A percentile compares a stretch with the other conserved stretches of the same genome.
These are phyloP conservation scores for Drosophila albomicans DNA, from an alignment of 1,140 invertebrate genomes.

Conservation along the genomic window DNA sequence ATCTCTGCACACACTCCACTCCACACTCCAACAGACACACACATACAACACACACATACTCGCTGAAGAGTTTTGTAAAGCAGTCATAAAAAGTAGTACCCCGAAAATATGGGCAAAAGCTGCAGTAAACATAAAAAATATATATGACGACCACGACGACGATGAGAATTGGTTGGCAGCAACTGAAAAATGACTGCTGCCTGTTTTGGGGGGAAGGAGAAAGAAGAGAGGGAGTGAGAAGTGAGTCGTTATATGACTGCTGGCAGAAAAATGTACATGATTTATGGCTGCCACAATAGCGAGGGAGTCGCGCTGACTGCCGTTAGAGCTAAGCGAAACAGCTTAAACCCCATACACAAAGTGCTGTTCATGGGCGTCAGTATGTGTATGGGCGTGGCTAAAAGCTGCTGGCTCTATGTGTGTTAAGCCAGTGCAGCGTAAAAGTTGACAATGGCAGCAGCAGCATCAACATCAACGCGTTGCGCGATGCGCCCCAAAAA, in stretches of 20 bases:
- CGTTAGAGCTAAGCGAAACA: slow-evolving; percentile 27
- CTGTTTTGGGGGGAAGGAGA: neutral
- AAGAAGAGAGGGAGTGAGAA: slow-evolving; percentile 9
- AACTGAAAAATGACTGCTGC: slow-evolving; percentile 69
- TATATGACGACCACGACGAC: slow-evolving; percentile 67
- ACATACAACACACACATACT: neutral
- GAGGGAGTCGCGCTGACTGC: neutral
- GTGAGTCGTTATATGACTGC: slow-evolving; percentile 71
- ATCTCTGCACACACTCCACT: slow-evolving; percentile 50
- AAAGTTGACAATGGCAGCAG: slow-evolving; percentile 38
- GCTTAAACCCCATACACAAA: slow-evolving; percentile 33
- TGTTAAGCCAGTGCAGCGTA: slow-evolving; percentile 57
- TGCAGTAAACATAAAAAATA: slow-evolving; percentile 80
- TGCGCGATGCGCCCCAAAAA: slow-evolving; percentile 25
- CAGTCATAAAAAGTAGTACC: slow-evolving; percentile 77
- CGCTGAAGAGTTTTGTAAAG: slow-evolving; percentile 63
- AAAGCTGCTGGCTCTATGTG: slow-evolving; percentile 16
- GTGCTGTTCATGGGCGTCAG: slow-evolving; percentile 1
- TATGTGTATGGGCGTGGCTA: slow-evolving; percentile 3
- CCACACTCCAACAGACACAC: slow-evolving; percentile 34
- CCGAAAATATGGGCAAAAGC: slow-evolving; percentile 57
- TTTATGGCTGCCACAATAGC: slow-evolving; percentile 64
- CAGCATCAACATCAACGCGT: neutral
- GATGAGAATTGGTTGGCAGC: slow-evolving; percentile 67
- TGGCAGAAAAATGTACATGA: slow-evolving; percentile 81